Conservation (phyloP, 53 echinoderm and acorn worm genomes). For the Holothuria scabra region DNA sequence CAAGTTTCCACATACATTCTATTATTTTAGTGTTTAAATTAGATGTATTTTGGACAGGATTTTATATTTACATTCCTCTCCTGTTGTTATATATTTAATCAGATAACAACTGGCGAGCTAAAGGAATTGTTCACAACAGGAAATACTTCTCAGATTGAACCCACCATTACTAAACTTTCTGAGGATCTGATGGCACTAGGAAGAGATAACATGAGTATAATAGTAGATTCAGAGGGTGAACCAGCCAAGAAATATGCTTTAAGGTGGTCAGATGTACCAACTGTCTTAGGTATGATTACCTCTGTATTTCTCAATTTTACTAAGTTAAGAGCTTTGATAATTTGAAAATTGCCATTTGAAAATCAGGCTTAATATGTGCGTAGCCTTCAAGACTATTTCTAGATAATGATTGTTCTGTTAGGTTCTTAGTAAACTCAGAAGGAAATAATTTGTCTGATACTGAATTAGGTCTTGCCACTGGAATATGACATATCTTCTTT, state of each 20-base stretch:
- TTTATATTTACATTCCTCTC: background rate
- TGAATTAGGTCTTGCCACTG: no score
- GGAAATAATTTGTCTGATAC: no score
- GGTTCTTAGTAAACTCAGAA: no score
- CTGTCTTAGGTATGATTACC: constrained; percentile 75
- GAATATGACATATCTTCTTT: no score
- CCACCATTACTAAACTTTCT: constrained; percentile 85
- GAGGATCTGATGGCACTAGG: constrained; percentile 92
- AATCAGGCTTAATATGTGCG: no score
- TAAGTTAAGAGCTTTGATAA: no score
- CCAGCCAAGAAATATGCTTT: constrained; percentile 97
- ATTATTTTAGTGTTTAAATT: no score
- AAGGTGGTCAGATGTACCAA: constrained; percentile 96
- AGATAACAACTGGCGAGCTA: constrained; percentile 83
- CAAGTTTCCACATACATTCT: no score
- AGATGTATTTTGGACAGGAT: background rate
- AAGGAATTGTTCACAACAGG: constrained; percentile 97
- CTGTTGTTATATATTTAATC: constrained; percentile 16
- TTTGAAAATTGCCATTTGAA: no score
- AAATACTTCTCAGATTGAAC: constrained; percentile 87
- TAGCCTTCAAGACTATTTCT: no score
- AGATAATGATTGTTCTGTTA: no score
- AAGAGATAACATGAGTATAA: constrained; percentile 95
- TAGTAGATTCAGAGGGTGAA: constrained; percentile 94
- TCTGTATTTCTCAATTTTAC: no score